Conservation (phyloP, 35 echinoderm and acorn worm species). For the Apostichopus californicus region DNA sequence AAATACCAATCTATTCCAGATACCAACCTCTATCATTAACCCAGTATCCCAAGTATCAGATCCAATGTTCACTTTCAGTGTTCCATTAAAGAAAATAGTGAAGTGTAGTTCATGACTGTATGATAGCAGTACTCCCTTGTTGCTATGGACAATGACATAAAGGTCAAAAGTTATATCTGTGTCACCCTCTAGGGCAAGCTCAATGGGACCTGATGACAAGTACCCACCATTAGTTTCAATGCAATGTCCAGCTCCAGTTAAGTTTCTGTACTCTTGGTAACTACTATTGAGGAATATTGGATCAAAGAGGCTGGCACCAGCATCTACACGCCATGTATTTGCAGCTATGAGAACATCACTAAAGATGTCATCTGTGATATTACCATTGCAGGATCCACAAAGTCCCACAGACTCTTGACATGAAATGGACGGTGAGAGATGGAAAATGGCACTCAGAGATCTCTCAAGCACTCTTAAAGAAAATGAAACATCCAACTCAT, state of each 20-base stretch:
- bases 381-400: slow-evolving; percentile 85
- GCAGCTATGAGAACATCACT: neutral
- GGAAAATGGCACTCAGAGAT: slow-evolving; percentile 51
- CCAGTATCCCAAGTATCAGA: slow-evolving; percentile 61
- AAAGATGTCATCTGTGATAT: slow-evolving; percentile 73
- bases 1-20: slow-evolving; percentile 71
- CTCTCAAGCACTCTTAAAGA: slow-evolving; percentile 60
- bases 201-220: slow-evolving; percentile 63
- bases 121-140: slow-evolving; percentile 73
- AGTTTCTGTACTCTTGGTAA: slow-evolving; percentile 57
- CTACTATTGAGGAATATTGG: slow-evolving; percentile 49
- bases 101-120: slow-evolving; percentile 63
- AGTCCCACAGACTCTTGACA: slow-evolving; percentile 60
- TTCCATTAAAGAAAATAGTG: slow-evolving; percentile 59
- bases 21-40: slow-evolving; percentile 28
- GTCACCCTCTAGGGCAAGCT: slow-evolving; percentile 59
- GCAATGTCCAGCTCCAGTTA: slow-evolving; percentile 62
- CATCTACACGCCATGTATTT: slow-evolving; percentile 13
- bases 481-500: slow-evolving; percentile 46
- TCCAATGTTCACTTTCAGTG: slow-evolving; percentile 61
- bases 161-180: slow-evolving; percentile 71
- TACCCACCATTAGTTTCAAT: slow-evolving; percentile 65
- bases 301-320: slow-evolving; percentile 39
- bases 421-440: slow-evolving; percentile 10
- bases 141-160: slow-evolving; percentile 41